These are phyloP conservation scores for Scaptomyza flava DNA, from an alignment of 2,888 invertebrate genomes.

Conservation along the genomic window DNA sequence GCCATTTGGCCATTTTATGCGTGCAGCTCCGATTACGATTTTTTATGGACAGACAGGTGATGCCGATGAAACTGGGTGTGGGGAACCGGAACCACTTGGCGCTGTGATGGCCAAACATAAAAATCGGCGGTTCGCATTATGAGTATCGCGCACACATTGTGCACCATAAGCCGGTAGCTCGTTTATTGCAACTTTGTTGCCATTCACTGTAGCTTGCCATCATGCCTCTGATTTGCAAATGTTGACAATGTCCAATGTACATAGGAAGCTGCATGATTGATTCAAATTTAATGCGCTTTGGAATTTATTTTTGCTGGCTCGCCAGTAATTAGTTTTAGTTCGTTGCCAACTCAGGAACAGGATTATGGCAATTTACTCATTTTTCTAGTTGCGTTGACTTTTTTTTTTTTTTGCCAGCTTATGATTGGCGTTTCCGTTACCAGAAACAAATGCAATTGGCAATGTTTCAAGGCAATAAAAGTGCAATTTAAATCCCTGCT, in stretches of 20 bases:
- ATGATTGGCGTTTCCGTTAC: slow-evolving; percentile 62
- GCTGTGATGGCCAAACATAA: slow-evolving; percentile 61
- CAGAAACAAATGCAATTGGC: slow-evolving; percentile 49
- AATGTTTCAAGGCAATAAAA: slow-evolving; percentile 47
- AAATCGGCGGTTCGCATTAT: slow-evolving; percentile 63
- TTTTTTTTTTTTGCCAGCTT: slow-evolving; percentile 44
- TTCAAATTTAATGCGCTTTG: slow-evolving; percentile 69
- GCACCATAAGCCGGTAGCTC: slow-evolving; percentile 41
- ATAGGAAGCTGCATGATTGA: slow-evolving; percentile 63
- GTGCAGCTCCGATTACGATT: slow-evolving; percentile 29
- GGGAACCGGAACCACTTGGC: slow-evolving; percentile 36
- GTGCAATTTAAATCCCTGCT: slow-evolving; percentile 13
- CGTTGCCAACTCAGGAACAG: slow-evolving; percentile 57
- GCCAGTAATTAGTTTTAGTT: slow-evolving; percentile 63
- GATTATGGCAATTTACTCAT: slow-evolving; percentile 7
- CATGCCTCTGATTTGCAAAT: slow-evolving; percentile 33
- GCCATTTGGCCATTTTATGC: slow-evolving; percentile 60
- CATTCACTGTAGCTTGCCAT: slow-evolving; percentile 31
- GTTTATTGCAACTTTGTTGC: slow-evolving; percentile 39
- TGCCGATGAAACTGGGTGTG: neutral
- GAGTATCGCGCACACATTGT: slow-evolving; percentile 49
- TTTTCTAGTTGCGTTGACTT: neutral
- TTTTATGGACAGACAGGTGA: slow-evolving; percentile 56
- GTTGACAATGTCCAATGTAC: slow-evolving; percentile 36
- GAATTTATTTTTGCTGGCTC: slow-evolving; percentile 39